Conservation (phyloP, 2,888 invertebrate species). For the Epinotia brunnichana region DNA sequence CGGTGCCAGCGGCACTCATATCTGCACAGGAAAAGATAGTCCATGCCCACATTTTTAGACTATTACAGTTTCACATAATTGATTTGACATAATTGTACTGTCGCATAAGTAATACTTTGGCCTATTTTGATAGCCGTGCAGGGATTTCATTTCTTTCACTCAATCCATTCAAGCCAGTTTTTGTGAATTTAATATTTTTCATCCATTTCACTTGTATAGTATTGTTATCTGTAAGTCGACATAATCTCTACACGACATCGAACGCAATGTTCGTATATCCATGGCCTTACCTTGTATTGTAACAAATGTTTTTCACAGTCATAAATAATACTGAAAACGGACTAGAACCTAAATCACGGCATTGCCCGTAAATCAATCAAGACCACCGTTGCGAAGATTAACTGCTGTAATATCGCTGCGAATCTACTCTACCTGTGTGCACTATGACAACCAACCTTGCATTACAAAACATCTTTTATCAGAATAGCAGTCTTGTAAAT, state of each 20-base stretch:
- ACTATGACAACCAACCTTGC: conserved; percentile 2
- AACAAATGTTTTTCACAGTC: conserved; percentile 18
- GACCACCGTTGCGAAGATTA: conserved; percentile 8
- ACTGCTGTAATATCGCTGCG: conserved; percentile 26
- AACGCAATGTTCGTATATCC: neutral
- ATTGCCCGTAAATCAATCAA: conserved; percentile 24
- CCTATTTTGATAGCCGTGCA: too few species aligned
- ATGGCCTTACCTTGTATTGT: neutral
- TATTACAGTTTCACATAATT: too few species aligned
- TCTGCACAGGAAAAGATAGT: too few species aligned
- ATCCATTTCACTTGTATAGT: too few species aligned
- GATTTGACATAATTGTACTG: too few species aligned
- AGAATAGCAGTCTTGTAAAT: neutral
- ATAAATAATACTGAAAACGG: conserved; percentile 28
- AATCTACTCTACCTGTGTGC: conserved; percentile 23
- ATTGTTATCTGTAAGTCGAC: neutral
- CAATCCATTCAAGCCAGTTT: too few species aligned
- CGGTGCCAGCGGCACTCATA: too few species aligned
- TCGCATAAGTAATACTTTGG: too few species aligned
- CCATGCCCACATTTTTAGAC: too few species aligned
- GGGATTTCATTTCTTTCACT: too few species aligned
- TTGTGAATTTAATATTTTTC: too few species aligned
- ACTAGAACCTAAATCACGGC: conserved; percentile 23
- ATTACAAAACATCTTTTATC: neutral
- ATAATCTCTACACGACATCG: too few species aligned